A percentile compares a stretch with the other conserved stretches of the same genome.
Conservation (phyloP, 2,888 invertebrate species). For the Emesis furor region DNA sequence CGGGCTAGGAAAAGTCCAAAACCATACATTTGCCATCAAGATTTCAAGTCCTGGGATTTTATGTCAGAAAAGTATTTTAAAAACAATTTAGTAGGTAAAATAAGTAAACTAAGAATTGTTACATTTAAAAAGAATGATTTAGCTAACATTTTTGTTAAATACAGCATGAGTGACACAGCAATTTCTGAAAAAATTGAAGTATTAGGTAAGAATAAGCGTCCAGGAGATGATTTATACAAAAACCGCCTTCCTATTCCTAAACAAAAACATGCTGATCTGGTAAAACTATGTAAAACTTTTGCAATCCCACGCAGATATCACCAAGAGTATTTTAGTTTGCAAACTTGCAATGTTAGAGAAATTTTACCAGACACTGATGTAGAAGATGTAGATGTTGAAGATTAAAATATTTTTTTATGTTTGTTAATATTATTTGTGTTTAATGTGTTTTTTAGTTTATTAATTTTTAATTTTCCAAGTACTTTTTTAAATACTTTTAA, state of each 20-base stretch:
- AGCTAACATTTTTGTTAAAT: not conserved
- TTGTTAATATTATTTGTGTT: not conserved
- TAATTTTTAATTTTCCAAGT: not conserved
- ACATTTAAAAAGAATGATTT: slow-evolving; percentile 4
- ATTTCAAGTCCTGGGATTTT: not conserved
- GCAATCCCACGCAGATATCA: not conserved
- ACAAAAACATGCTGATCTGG: too few relatives aligned
- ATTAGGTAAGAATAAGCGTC: too few relatives aligned
- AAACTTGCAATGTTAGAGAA: not conserved
- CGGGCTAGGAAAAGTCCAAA: not conserved
- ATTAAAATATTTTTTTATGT: not conserved
- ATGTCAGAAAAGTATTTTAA: not conserved
- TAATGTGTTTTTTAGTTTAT: not conserved
- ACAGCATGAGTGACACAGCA: too few relatives aligned
- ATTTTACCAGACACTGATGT: not conserved
- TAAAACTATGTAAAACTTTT: not conserved
- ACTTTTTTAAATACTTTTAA: too few relatives aligned
- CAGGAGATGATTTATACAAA: too few relatives aligned
- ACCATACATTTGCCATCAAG: slow-evolving; percentile 1
- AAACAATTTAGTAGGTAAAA: not conserved
- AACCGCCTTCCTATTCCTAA: too few relatives aligned
- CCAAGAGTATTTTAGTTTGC: not conserved
- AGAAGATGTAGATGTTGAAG: not conserved
- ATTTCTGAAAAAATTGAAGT: not conserved
- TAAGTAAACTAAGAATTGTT: not conserved